phyloP scores from a whole-genome alignment of 2,888 invertebrate species.

The Coelogynopora nodosa region DNA sequence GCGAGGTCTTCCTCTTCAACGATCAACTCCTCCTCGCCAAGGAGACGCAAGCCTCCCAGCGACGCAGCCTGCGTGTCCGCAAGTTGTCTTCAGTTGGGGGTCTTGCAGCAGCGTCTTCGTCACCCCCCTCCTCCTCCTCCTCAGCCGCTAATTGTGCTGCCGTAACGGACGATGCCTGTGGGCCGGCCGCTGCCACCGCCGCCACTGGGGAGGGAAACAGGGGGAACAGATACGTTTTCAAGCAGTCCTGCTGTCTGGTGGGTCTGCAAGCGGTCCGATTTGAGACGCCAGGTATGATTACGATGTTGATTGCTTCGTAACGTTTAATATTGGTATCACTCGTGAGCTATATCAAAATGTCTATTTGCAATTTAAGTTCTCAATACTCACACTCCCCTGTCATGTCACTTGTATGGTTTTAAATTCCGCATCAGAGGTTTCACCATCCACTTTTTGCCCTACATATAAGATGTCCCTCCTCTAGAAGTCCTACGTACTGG shows the following conservation, averaged over 20 bases:
- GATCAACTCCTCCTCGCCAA: constrained; percentile 77
- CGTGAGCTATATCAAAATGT: too few species aligned
- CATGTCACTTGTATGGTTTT: too few species aligned
- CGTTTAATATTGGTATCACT: too few species aligned
- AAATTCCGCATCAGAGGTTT: too few species aligned
- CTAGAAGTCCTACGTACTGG: too few species aligned
- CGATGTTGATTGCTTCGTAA: too few species aligned
- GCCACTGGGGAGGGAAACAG: too few species aligned
- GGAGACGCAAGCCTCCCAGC: not conserved
- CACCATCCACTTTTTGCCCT: too few species aligned
- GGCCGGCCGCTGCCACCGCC: not conserved
- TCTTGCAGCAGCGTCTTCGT: not conserved
- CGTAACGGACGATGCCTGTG: not conserved
- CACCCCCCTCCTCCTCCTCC: not conserved
- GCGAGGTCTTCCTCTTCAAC: constrained; percentile 96
- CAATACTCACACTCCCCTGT: too few species aligned
- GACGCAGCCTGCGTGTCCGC: not conserved
- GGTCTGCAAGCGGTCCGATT: constrained; percentile 85
- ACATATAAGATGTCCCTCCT: too few species aligned
- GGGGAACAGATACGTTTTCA: constrained; percentile 94
- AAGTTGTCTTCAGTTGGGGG: not conserved
- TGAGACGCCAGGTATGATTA: constrained; percentile 67
- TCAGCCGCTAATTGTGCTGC: not conserved
- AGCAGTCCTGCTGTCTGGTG: constrained; percentile 85
- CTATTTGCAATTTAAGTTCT: too few species aligned